Conservation (phyloP, 2,113 vertebrate species). For the Chionodraco myersi region DNA sequence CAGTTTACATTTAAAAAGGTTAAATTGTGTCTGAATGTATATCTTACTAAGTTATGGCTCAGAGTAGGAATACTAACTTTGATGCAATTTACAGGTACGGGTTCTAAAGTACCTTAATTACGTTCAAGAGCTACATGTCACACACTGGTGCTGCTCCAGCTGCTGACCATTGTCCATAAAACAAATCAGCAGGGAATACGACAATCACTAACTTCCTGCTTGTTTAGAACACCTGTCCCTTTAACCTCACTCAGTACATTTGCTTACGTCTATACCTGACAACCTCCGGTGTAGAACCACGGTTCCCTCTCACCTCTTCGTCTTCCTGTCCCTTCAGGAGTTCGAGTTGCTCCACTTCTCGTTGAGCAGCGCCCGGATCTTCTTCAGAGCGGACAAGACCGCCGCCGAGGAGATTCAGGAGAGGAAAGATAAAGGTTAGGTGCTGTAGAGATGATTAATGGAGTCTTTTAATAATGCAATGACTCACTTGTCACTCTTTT, state of each 20-base stretch:
- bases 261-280: neutral
- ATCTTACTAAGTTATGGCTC: neutral
- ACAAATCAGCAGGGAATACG: neutral
- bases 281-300: neutral
- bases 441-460: conserved; percentile 6
- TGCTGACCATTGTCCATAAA: neutral
- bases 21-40: too few species aligned
- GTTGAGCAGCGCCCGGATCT: conserved; percentile 96
- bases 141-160: neutral
- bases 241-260: neutral
- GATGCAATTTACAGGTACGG: neutral
- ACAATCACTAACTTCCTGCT: neutral
- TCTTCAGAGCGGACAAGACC: conserved; percentile 98
- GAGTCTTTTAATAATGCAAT: conserved; percentile 47
- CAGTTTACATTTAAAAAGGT: neutral
- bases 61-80: neutral
- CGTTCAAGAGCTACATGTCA: neutral
- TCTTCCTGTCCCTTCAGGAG: conserved; percentile 84
- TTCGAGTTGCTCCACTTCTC: conserved; percentile 99
- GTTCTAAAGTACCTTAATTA: neutral
- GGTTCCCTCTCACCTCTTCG: neutral
- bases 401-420: conserved; percentile 97
- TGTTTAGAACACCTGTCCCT: neutral
- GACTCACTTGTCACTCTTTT: conserved; percentile 8
- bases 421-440: conserved; percentile 93